Percentiles rank a stretch among this genome's conserved stretches.
phyloP scores from a whole-genome alignment of 2,113 vertebrate genomes.

The Dromas ardeola region DNA sequence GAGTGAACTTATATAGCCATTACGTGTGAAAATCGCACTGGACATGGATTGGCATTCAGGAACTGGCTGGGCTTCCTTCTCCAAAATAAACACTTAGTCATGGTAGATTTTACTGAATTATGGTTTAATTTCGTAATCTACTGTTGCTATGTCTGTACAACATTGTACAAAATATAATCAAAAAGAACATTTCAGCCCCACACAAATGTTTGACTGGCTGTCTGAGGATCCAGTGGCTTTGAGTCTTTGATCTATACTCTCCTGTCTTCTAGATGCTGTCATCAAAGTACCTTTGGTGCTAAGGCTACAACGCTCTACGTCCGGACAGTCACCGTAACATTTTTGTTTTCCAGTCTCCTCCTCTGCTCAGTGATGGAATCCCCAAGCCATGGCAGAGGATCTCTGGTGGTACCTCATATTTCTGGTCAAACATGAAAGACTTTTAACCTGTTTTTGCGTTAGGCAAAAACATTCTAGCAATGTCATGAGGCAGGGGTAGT shows the following conservation, averaged over 20 bases:
- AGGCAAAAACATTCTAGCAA: not conserved
- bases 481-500: not conserved
- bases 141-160: not conserved
- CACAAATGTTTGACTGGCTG: not conserved
- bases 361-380: not conserved
- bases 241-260: not conserved
- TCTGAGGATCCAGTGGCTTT: not conserved
- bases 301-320: not conserved
- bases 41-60: not conserved
- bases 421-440: not conserved
- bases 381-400: not conserved
- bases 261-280: not conserved
- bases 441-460: not conserved
- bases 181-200: not conserved
- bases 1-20: not conserved
- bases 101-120: not conserved
- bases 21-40: not conserved
- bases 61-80: not conserved
- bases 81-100: not conserved
- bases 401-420: not conserved
- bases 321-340: not conserved
- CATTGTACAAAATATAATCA: not conserved
- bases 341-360: not conserved
- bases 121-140: not conserved
- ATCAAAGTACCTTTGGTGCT: not conserved